Base-by-base conservation (phyloP, 2,888 invertebrate species). In the Muscina levida region DNA sequence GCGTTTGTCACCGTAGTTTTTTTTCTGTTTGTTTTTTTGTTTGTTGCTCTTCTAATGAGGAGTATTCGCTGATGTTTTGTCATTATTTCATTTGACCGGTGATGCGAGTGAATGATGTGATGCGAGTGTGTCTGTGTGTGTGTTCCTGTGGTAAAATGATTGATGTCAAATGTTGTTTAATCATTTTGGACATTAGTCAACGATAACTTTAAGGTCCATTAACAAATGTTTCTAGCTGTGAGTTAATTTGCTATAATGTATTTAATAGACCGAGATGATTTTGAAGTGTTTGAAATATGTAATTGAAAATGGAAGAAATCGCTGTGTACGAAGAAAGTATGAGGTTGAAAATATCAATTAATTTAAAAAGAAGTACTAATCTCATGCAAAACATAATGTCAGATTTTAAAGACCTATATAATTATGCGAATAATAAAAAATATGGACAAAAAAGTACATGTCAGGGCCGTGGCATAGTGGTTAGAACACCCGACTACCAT, bases 1-100 rank as follows among this genome's bases (percentile, higher is more conserved):
- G 77, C 74, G 81, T 77, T 81, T 81, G 74, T 81, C 81, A 77
- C 80, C 80, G 51, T 72, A 5, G 31, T 31, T 3, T 31, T 79
- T 72, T 76, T 37, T 17, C 67, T 62, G 51, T 31, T 11, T 48
- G 8, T 31, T n/a, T n/a, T n/a, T n/a, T n/a, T n/a, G n/a, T n/a
- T n/a, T n/a, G 11, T 72, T 22, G 24, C 44, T 26, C 19, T 31
- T 73, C 59, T 72, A 68, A 74, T 74, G 48, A 72, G 66, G 70
- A 56, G 56, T 56, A 48, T 62, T 74, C 74, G 3, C 37, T 17
- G 31, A 31, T 42, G 71, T n/a, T 17, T 51, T 42, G 42, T 17
- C 39, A 66, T 17, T 44, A 22, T 6, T 74, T 39, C n/a, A 22
- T 70, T 39, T 13, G 72, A 59, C 65, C 56, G 65, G 56, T 70